Evolutionary conservation across 2,113 vertebrate species (phyloP).

Genomic region (Psilopsiagon aymara): DNA sequence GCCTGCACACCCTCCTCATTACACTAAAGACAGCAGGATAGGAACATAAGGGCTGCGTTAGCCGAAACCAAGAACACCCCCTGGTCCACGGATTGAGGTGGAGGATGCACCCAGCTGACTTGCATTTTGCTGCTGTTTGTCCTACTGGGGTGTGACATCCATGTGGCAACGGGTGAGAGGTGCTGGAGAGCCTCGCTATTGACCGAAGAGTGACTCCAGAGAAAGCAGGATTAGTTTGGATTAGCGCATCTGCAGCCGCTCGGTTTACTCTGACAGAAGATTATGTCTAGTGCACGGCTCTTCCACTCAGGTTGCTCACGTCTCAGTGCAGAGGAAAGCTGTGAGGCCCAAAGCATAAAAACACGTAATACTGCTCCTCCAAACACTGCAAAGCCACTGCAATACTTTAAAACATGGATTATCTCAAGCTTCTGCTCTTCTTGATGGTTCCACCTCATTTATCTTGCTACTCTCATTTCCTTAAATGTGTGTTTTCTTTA

Average conservation of each 20-base stretch:
- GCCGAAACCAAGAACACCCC: background rate
- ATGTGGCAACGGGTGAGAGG: background rate
- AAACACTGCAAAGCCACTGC: background rate
- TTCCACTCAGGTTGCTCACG: background rate
- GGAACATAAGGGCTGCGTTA: accelerated
- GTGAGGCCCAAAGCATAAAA: background rate
- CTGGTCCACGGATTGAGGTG: accelerated
- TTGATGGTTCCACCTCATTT: conserved; percentile 46
- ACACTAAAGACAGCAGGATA: background rate
- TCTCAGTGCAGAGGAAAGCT: background rate
- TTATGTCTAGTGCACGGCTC: accelerated
- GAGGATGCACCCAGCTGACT: background rate
- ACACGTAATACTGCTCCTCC: accelerated
- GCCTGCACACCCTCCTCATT: background rate
- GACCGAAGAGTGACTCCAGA: background rate
- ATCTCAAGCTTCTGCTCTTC: conserved; percentile 40
- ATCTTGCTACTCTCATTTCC: conserved; percentile 44
- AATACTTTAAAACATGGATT: conserved; percentile 22
- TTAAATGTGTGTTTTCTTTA: conserved; percentile 49
- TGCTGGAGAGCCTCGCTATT: accelerated
- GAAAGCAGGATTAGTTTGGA: background rate
- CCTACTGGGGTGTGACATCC: background rate
- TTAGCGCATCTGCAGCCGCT: background rate
- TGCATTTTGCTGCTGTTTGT: background rate
- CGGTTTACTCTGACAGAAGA: background rate